These are phyloP conservation scores for Diorhabda sublineata DNA, from an alignment of 1,140 invertebrate genomes.

Conservation along the genomic window DNA sequence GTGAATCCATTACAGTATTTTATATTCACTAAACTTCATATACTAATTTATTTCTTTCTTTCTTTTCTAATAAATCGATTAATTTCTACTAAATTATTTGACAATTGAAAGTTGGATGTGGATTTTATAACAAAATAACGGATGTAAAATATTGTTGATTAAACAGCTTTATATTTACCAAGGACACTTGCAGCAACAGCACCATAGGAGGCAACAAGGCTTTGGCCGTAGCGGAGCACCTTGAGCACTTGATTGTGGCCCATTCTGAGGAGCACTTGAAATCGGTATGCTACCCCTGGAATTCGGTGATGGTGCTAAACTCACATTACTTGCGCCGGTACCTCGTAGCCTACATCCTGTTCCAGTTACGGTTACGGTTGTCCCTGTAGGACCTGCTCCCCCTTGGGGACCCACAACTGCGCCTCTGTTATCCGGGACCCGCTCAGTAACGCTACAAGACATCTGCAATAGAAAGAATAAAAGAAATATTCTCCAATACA, in stretches of 20 bases:
- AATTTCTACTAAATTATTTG: no score
- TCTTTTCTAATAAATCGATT: no score
- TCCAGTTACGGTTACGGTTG: slow-evolving; percentile 18
- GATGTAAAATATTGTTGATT: no score
- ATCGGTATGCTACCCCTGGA: slow-evolving; percentile 31
- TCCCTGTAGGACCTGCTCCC: slow-evolving; percentile 24
- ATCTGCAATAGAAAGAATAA: slow-evolving; percentile 38
- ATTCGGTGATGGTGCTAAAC: slow-evolving; percentile 38
- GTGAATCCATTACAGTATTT: no score
- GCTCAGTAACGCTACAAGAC: slow-evolving; percentile 47
- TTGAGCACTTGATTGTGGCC: slow-evolving; percentile 31
- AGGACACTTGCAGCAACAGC: slow-evolving; percentile 68
- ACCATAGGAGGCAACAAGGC: slow-evolving; percentile 64
- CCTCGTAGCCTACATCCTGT: slow-evolving; percentile 35
- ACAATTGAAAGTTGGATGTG: no score
- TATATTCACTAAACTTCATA: no score
- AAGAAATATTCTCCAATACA: no score
- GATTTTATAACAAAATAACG: no score
- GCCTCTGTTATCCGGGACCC: slow-evolving; percentile 40
- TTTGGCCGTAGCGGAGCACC: slow-evolving; percentile 42
- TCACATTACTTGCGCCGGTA: slow-evolving; percentile 29
- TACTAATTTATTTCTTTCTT: slow-evolving; percentile 7
- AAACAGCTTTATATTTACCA: slow-evolving; percentile 51
- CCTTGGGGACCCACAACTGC: slow-evolving; percentile 27
- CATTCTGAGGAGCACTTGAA: slow-evolving; percentile 28